Evolutionary conservation across 2,888 invertebrate genomes (phyloP).

Genomic region (Protodeltote pygarga): DNA sequence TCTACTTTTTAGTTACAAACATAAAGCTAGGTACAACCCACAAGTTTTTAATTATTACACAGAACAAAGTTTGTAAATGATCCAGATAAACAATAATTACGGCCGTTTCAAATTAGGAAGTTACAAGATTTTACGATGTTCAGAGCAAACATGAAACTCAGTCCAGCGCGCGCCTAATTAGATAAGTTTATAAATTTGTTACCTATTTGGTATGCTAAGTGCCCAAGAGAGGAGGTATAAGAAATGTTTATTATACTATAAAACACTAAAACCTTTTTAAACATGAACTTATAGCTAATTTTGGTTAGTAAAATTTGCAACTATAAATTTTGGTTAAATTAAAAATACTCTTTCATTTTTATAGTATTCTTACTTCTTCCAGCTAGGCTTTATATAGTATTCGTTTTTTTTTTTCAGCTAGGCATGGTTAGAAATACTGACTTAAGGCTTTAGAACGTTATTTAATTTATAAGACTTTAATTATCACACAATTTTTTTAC

Average conservation of each 20-base stretch:
- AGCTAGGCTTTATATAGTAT: too few relatives aligned
- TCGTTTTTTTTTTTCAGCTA: too few relatives aligned
- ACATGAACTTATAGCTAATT: constrained; percentile 24
- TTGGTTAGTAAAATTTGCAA: constrained; percentile 11
- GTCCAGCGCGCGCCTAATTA: constrained; percentile 75
- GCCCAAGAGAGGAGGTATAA: constrained; percentile 60
- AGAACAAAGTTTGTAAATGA: constrained; percentile 59
- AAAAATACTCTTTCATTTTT: constrained; percentile 2
- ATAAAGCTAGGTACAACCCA: constrained; percentile 29
- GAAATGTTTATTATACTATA: constrained; percentile 58
- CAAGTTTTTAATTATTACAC: constrained; percentile 56
- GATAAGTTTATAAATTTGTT: constrained; percentile 83
- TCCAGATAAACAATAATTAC: constrained; percentile 73
- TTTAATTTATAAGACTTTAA: too few relatives aligned
- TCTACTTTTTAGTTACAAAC: not conserved
- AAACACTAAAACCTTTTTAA: constrained; percentile 44
- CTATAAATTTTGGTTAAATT: constrained; percentile 8
- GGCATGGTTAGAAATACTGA: too few relatives aligned
- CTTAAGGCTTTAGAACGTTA: too few relatives aligned
- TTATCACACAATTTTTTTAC: too few relatives aligned
- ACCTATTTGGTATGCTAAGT: constrained; percentile 83
- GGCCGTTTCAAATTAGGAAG: constrained; percentile 75
- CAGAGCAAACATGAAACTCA: constrained; percentile 77
- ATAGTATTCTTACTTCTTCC: too few relatives aligned
- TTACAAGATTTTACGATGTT: constrained; percentile 71